Conservation (phyloP, 2,113 vertebrate genomes). For the Rhabdomys dilectus region DNA sequence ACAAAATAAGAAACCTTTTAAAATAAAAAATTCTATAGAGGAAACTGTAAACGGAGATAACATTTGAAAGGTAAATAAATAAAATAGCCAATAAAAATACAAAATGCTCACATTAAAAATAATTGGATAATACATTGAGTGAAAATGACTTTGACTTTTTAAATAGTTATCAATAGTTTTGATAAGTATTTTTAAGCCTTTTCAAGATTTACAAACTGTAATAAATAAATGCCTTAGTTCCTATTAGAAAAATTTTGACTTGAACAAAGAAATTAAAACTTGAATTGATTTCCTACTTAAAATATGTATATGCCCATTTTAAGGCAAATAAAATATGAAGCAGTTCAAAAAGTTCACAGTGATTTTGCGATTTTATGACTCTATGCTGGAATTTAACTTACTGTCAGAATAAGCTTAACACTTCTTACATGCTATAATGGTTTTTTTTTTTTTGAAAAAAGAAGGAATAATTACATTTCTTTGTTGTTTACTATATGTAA, state of each 20-base stretch:
- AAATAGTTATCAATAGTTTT: background rate
- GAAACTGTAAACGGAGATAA: no score
- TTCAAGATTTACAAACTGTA: background rate
- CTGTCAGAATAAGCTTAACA: background rate
- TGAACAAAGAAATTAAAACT: background rate
- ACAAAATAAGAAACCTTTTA: background rate
- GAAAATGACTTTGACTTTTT: background rate
- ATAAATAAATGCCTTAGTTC: background rate
- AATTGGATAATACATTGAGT: background rate
- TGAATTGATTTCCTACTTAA: background rate
- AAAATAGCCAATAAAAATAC: background rate
- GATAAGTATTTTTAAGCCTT: background rate
- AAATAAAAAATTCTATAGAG: background rate
- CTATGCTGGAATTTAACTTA: background rate
- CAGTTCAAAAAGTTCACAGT: background rate
- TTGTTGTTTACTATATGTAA: background rate
- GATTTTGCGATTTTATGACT: background rate
- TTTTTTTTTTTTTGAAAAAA: background rate
- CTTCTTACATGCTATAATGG: background rate
- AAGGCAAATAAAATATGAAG: background rate
- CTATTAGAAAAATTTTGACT: background rate
- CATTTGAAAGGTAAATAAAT: no score
- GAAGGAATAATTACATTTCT: background rate
- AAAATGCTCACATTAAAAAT: slow-evolving; percentile 14
- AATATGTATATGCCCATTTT: background rate